Conservation (phyloP, 2,113 vertebrate genomes). For the Malurus cyaneus region DNA sequence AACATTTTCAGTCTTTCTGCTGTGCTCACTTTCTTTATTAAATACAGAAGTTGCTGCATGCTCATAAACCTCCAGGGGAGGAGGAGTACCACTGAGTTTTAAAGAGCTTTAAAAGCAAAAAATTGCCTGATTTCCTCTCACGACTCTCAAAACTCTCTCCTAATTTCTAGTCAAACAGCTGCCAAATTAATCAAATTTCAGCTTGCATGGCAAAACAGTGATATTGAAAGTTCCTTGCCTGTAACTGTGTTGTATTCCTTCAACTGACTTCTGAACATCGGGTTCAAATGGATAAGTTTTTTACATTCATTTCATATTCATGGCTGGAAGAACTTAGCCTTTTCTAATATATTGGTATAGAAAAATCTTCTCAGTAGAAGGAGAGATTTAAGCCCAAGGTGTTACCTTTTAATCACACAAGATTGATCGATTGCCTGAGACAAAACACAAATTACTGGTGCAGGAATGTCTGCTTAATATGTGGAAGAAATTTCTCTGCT, state of each 20-base stretch:
- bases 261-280: not conserved
- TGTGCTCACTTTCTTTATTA: not conserved
- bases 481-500: not conserved
- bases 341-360: not conserved
- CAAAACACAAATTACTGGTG: not conserved
- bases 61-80: not conserved
- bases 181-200: not conserved
- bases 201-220: not conserved
- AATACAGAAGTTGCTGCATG: not conserved
- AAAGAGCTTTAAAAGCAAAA: not conserved
- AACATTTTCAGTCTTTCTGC: not conserved
- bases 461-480: not conserved
- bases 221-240: not conserved
- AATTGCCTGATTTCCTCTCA: slow-evolving; percentile 7
- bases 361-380: not conserved
- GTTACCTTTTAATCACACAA: not conserved
- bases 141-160: not conserved
- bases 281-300: not conserved
- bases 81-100: not conserved
- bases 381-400: not conserved
- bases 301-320: not conserved
- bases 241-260: not conserved
- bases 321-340: not conserved
- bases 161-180: not conserved
- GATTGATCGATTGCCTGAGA: not conserved